These are phyloP conservation scores for Eudyptes chrysolophus DNA, from an alignment of 2,113 vertebrate genomes.

Conservation along the genomic window DNA sequence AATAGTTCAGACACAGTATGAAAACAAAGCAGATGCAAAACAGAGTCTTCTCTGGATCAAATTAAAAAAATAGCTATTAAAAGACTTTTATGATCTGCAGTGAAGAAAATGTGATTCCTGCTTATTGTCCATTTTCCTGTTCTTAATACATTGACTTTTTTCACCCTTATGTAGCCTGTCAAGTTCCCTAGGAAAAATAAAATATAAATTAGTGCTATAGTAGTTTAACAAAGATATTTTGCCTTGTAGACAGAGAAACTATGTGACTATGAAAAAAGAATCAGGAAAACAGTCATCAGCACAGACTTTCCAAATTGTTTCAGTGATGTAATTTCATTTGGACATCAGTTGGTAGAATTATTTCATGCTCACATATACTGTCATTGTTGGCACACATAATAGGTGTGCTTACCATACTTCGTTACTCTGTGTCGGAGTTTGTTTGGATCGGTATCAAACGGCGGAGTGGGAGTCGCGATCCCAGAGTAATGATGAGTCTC, in stretches of 20 bases:
- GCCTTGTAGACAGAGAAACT: not conserved
- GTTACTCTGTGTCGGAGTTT: not conserved
- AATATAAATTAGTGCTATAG: not conserved
- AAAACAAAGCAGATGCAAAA: not conserved
- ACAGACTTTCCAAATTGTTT: not conserved
- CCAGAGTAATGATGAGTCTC: too few species aligned
- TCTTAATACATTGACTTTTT: not conserved
- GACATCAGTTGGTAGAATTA: not conserved
- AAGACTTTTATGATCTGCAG: not conserved
- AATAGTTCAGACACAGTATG: not conserved
- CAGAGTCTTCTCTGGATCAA: not conserved
- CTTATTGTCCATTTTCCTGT: not conserved
- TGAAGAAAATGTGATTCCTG: not conserved
- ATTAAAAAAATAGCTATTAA: not conserved
- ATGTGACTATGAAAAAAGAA: not conserved
- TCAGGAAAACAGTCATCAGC: not conserved
- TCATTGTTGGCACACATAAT: not conserved
- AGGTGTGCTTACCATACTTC: accelerated
- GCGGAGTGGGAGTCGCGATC: too few species aligned
- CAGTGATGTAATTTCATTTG: not conserved
- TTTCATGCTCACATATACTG: not conserved
- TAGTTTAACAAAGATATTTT: not conserved
- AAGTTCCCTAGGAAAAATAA: not conserved
- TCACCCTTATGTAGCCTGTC: not conserved
- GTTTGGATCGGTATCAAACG: too few species aligned